Evolutionary conservation across 2,113 vertebrate genomes (phyloP), one percentile per base, ranked within the genome.

Genomic region (Prolemur simus): DNA sequence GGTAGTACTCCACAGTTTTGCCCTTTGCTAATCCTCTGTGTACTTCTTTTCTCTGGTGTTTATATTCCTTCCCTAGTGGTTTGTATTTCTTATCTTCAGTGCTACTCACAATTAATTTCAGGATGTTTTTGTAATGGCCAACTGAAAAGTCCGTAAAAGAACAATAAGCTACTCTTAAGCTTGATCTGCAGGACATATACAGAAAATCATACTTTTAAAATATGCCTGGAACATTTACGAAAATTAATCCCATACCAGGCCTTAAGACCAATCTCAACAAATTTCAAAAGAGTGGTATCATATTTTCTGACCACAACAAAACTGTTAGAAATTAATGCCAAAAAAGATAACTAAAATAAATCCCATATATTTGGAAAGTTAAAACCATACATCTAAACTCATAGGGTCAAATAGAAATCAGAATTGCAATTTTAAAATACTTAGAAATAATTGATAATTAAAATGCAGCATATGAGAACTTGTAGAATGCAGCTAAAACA

Each of bases 61-160:
- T 95, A 8, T 76, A 45, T 95, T 87, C 93, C 91, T 93, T 88
- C 34, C 71, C 76, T 52, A 1, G 27, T 10, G 49, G 39, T 93
- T 71, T 92, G 17, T 56, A 73, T 66, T 86, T 81, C 45, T 93
- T 88, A 60, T 90, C 90, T 95, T 49, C 78, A 58, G n/a, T 76
- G 83, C 23, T 1, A 18, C 85, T 95, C 29, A 6, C 0, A 2
- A 0, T 52, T 85, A 77, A 77, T 87, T 69, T 81, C 63, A 74
- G 60, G 73, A 87, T 52, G 86, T 58, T 60, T 89, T 76, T 78
- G 85, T 7, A 4, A 83, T 71, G 69, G 63, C 84, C 21, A 37
- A 86, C 87, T 95, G 81, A 58, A 47, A 45, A n/a, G 68, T 54
- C 3, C 73, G 49, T 82, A 23, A 88, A 86, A 87, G 69, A 95